Percentiles rank a stretch among this genome's conserved stretches.
phyloP scores from a whole-genome alignment of 1,140 invertebrate species.

The Dendrolimus kikuchii region DNA sequence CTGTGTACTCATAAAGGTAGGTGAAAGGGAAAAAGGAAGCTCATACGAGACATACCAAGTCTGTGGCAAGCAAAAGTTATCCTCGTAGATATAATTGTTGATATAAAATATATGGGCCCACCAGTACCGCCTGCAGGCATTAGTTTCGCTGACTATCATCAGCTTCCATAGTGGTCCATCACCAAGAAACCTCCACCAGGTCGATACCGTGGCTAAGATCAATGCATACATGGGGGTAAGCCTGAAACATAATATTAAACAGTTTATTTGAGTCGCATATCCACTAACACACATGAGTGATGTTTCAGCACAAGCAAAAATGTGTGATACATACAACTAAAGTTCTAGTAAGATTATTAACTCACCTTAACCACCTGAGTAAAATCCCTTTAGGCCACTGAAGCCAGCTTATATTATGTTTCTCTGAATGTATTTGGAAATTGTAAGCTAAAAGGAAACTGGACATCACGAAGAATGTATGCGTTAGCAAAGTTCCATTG shows the following conservation, averaged over 20 bases:
- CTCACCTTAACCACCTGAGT: constrained; percentile 66
- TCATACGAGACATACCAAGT: constrained; percentile 40
- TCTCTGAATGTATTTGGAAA: constrained; percentile 51
- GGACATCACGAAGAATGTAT: constrained; percentile 73
- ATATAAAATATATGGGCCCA: constrained; percentile 79
- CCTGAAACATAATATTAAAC: constrained; percentile 22
- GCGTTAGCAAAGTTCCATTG: constrained; percentile 67
- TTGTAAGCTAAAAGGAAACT: constrained; percentile 70
- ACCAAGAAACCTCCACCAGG: constrained; percentile 38
- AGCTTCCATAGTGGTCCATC: constrained; percentile 46
- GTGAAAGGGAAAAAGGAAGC: background rate
- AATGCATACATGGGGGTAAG: constrained; percentile 52
- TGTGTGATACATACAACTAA: too few species aligned
- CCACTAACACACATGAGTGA: too few species aligned
- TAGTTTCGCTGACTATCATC: constrained; percentile 49
- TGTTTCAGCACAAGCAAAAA: too few species aligned
- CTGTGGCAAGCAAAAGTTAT: constrained; percentile 40
- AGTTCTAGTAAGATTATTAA: background rate
- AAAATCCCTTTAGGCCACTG: constrained; percentile 49
- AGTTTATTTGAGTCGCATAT: too few species aligned
- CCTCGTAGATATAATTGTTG: constrained; percentile 71
- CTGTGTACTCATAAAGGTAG: too few species aligned
- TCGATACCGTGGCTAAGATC: constrained; percentile 44
- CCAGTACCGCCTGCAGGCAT: constrained; percentile 75
- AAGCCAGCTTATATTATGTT: constrained; percentile 25